Evolutionary conservation across 2,797 vertebrate species (phyloP).

Genomic region (Pseudochromis fuscus): DNA sequence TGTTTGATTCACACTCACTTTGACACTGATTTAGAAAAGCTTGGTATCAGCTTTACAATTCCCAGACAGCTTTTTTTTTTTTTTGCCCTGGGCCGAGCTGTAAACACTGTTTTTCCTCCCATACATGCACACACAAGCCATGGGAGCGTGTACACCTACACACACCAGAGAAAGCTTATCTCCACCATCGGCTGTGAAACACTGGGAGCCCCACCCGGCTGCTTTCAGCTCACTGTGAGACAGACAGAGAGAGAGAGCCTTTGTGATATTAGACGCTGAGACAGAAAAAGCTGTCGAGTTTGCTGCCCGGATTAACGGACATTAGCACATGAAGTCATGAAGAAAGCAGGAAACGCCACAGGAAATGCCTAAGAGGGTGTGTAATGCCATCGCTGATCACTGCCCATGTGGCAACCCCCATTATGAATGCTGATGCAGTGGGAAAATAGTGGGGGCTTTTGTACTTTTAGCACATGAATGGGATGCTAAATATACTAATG

Average conservation of each 20-base stretch:
- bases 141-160: slow-evolving; percentile 33
- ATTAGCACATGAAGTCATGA: slow-evolving; percentile 76
- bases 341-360: slow-evolving; percentile 74
- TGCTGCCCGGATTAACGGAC: slow-evolving; percentile 76
- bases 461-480: slow-evolving; percentile 14
- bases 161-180: slow-evolving; percentile 68
- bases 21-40: slow-evolving; percentile 20
- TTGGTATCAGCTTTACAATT: slow-evolving; percentile 29
- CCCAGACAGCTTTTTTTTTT: slow-evolving; percentile 49
- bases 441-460: slow-evolving; percentile 54
- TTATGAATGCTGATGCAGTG: slow-evolving; percentile 69
- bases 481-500: slow-evolving; percentile 30
- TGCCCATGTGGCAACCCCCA: slow-evolving; percentile 64
- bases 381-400: slow-evolving; percentile 83
- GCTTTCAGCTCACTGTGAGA: slow-evolving; percentile 45
- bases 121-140: slow-evolving; percentile 45
- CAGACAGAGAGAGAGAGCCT: slow-evolving; percentile 58
- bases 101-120: slow-evolving; percentile 17
- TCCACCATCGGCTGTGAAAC: slow-evolving; percentile 71
- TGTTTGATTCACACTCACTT: slow-evolving; percentile 1
- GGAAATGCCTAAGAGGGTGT: slow-evolving; percentile 85
- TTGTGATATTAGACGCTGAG: slow-evolving; percentile 72
- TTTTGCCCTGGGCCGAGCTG: slow-evolving; percentile 6
- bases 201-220: slow-evolving; percentile 42
- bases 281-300: slow-evolving; percentile 65